A percentile compares a stretch with the other conserved stretches of the same genome.
These are phyloP conservation scores for Zoanthus sociatus DNA, from an alignment of 92 coral and sea anemone genomes.

Conservation along the genomic window DNA sequence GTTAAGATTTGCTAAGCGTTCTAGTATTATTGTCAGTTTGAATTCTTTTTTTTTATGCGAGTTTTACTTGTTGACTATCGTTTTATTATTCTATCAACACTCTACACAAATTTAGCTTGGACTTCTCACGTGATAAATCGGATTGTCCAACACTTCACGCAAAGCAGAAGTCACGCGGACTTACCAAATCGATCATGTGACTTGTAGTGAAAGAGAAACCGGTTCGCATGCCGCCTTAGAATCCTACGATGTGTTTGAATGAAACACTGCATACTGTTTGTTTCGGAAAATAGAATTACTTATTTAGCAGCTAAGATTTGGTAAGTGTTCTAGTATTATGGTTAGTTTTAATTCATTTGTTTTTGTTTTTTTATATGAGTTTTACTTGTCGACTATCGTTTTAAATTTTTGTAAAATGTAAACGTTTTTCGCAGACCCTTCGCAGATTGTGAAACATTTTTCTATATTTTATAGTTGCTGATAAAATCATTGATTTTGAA, in stretches of 20 bases:
- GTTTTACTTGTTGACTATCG: neutral
- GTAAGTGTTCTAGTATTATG: neutral
- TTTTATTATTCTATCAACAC: neutral
- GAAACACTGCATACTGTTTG: neutral
- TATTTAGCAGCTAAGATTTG: neutral
- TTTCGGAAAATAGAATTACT: neutral
- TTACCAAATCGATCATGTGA: conserved; percentile 1
- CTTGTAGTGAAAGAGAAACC: neutral
- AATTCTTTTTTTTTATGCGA: neutral
- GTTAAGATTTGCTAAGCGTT: neutral
- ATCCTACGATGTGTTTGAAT: neutral
- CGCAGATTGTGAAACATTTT: neutral
- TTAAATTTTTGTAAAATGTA: neutral
- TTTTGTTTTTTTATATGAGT: neutral
- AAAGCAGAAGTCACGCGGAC: neutral
- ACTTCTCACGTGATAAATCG: too few species aligned
- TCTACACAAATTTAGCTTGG: too few species aligned
- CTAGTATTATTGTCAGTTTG: neutral
- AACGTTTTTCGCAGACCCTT: neutral
- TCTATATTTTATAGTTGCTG: neutral
- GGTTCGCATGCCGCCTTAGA: neutral
- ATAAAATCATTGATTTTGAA: neutral
- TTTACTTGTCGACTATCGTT: neutral
- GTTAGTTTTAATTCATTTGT: neutral
- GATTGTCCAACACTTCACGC: too few species aligned